Conservation (phyloP, 2,113 vertebrate genomes). For the Anoplopoma fimbria region DNA sequence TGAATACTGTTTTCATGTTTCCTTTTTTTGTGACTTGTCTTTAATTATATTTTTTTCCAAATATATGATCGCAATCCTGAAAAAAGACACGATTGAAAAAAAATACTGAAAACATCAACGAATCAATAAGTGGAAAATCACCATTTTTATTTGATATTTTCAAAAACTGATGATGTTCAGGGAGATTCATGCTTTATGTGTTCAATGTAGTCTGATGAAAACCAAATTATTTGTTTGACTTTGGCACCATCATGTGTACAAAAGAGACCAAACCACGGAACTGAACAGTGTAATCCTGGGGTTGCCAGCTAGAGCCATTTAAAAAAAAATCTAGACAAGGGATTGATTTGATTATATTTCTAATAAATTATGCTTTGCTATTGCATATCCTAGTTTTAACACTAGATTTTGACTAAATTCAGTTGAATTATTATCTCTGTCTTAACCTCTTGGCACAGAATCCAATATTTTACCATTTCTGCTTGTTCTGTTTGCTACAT, state of each 20-base stretch:
- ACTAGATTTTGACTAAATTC: background rate
- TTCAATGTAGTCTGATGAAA: background rate
- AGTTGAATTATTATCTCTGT: background rate
- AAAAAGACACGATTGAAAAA: background rate
- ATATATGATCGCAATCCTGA: background rate
- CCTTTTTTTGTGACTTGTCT: background rate
- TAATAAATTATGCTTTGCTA: no score
- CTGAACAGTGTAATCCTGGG: background rate
- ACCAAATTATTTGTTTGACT: constrained; percentile 36
- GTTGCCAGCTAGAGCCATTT: background rate
- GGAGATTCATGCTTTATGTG: background rate
- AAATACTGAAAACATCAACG: background rate
- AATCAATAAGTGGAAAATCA: background rate
- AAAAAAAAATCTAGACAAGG: background rate
- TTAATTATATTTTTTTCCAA: background rate
- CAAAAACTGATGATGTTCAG: background rate
- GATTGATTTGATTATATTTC: background rate
- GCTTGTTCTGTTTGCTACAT: no score
- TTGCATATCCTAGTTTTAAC: background rate
- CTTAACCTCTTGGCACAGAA: background rate
- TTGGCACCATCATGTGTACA: constrained; percentile 74
- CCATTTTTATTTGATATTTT: background rate
- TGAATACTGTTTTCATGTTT: background rate
- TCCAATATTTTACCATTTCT: background rate
- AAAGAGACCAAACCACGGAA: constrained; percentile 15